Evolutionary conservation across 2,797 vertebrate genomes (phyloP).

Genomic region (Darevskia nairensis): DNA sequence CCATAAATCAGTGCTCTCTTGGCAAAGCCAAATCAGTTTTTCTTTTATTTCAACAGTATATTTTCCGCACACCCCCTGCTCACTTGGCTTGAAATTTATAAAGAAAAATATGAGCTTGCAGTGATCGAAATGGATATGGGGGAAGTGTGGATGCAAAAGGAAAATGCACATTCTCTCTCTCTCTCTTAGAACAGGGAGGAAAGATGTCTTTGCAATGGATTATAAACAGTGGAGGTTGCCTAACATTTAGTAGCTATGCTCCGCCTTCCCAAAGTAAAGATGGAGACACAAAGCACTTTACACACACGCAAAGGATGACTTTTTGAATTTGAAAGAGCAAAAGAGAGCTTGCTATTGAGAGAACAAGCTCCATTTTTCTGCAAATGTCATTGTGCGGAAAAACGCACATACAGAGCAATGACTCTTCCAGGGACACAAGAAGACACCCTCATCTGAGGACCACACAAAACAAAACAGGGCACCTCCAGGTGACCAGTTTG

Average conservation of each 20-base stretch:
- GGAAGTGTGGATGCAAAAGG: neutral
- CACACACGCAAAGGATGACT: neutral
- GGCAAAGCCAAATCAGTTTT: conserved; percentile 11
- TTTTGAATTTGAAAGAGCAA: neutral
- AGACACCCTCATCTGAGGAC: neutral
- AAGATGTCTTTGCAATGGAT: too few relatives aligned
- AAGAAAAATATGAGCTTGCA: conserved; percentile 33
- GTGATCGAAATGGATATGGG: neutral
- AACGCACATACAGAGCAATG: neutral
- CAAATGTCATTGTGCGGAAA: neutral
- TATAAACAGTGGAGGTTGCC: too few relatives aligned
- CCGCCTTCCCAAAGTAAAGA: neutral
- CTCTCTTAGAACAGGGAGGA: neutral
- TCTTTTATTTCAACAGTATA: conserved; percentile 32
- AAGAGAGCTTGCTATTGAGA: too few relatives aligned
- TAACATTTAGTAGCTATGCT: neutral
- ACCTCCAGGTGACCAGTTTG: too few relatives aligned
- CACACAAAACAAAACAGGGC: neutral
- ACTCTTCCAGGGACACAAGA: neutral
- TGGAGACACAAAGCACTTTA: neutral
- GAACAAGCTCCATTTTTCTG: neutral
- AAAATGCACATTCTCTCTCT: neutral
- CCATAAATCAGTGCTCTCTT: conserved; percentile 15
- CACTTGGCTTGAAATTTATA: conserved; percentile 18
- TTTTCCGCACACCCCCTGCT: conserved; percentile 9